These are phyloP conservation scores for Acanthosoma haemorrhoidale DNA, from an alignment of 2,888 invertebrate species.

Conservation along the genomic window DNA sequence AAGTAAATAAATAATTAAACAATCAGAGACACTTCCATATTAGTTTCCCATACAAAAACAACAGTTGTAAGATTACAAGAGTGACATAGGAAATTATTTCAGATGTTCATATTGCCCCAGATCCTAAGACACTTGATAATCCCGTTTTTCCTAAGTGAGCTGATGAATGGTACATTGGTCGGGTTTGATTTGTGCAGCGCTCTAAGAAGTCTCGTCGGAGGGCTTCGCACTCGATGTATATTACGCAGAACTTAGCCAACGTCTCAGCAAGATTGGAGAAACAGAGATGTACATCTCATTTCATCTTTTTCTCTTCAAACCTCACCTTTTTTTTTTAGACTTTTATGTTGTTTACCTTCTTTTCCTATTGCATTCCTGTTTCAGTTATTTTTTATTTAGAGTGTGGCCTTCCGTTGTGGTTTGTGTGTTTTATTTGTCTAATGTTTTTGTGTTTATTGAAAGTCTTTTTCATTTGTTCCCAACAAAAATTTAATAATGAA, in stretches of 20 bases:
- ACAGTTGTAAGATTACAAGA: slow-evolving; percentile 1
- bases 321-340: neutral
- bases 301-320: slow-evolving; percentile 4
- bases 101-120: slow-evolving; percentile 29
- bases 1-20: neutral
- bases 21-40: neutral
- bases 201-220: slow-evolving; percentile 32
- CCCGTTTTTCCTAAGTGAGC: slow-evolving; percentile 22
- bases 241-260: slow-evolving; percentile 38
- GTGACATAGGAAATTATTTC: slow-evolving; percentile 25
- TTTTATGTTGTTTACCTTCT: neutral
- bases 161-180: slow-evolving; percentile 26
- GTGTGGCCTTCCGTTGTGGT: slow-evolving; percentile 20
- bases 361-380: neutral
- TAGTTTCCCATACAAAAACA: neutral
- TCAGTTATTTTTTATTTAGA: neutral
- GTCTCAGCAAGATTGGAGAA: slow-evolving; percentile 34
- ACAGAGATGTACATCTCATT: slow-evolving; percentile 26
- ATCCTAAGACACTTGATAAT: slow-evolving; percentile 25
- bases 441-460: neutral
- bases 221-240: slow-evolving; percentile 36
- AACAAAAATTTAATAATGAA: too few relatives aligned
- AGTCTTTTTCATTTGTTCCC: too few relatives aligned
- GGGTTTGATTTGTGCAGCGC: slow-evolving; percentile 36
- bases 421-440: slow-evolving; percentile 5